Percentiles rank a stretch among this genome's conserved stretches.
Conservation (phyloP, 2,888 invertebrate species). For the Hypomecis punctinalis region DNA sequence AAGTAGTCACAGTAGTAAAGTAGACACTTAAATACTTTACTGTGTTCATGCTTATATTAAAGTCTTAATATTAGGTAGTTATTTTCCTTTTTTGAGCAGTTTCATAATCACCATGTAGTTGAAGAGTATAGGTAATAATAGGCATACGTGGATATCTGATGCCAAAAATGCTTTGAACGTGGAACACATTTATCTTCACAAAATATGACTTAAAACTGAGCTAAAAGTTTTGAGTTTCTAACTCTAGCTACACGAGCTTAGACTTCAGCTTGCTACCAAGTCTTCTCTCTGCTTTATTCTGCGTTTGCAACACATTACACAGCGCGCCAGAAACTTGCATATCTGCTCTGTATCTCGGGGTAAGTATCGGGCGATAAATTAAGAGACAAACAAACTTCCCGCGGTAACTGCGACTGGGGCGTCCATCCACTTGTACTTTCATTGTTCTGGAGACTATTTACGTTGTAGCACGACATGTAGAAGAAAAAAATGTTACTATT, state of each 20-base stretch:
- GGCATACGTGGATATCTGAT: no score
- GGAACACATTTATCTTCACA: no score
- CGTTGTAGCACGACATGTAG: conserved; percentile 48
- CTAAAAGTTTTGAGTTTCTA: no score
- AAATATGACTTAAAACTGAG: not conserved
- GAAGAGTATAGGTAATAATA: no score
- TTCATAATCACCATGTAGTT: no score
- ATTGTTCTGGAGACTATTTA: conserved; percentile 64
- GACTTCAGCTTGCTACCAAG: not conserved
- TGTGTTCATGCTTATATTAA: no score
- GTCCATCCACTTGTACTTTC: conserved; percentile 83
- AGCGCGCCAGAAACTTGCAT: conserved; percentile 28
- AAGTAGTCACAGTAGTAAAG: no score
- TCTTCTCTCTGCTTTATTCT: not conserved
- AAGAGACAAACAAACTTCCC: conserved; percentile 68
- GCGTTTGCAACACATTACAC: conserved; percentile 1
- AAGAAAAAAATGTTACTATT: not conserved
- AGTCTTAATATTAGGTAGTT: no score
- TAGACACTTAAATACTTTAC: no score
- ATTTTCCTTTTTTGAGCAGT: no score
- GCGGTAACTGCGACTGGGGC: conserved; percentile 75
- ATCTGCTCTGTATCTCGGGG: conserved; percentile 41
- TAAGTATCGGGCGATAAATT: conserved; percentile 63
- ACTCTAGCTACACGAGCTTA: no score
- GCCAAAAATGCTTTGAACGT: no score